Evolutionary conservation across 2,797 vertebrate species (phyloP), one percentile per base, ranked within the genome.

Genomic region (Brachymystax lenok): DNA sequence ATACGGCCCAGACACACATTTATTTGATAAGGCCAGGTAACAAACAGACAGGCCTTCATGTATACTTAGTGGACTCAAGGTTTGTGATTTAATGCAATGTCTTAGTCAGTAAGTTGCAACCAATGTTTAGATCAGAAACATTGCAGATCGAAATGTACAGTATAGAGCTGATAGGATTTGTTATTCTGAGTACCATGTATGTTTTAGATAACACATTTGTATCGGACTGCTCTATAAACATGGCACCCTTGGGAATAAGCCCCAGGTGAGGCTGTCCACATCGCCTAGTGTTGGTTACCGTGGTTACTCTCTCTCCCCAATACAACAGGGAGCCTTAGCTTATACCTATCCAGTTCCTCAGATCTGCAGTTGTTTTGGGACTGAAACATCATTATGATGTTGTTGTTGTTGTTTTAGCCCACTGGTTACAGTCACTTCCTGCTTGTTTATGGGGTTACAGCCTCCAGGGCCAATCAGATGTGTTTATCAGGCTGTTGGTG

Each of bases 201-300:
- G 4, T 4, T 54, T 13, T 54, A 54, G 52, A 54, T 54, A 17
- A 54, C 52, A 52, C 51, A 52, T 52, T 17, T 52, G 16, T 52
- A 52, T 51, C 50, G 8, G 14, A 52, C 13, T 16, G 51, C 51
- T 52, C 51, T 16, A 52, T 4, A 54, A 19, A 30, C 66, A 33
- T 5, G 24, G 21, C 66, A 16, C 27, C 66, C 66, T 54, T 67
- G 59, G 76, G 61, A 74, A 19, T 4, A 68, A 66, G 66, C 82
- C 86, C 74, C 80, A 76, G 79, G 76, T 80, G 74, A 79, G 74
- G 74, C 73, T 27, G 61, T 35, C 33, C 27, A 68, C 50, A 17
- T 54, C 51, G 10, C 4, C 59, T 73, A 54, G 27, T n/a, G 21
- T 13, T 16, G 46, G 83, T 81, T 71, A 21, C 82, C 72, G 69